phyloP scores from a whole-genome alignment of 1,140 invertebrate species.

The Neomicropteryx cornuta region DNA sequence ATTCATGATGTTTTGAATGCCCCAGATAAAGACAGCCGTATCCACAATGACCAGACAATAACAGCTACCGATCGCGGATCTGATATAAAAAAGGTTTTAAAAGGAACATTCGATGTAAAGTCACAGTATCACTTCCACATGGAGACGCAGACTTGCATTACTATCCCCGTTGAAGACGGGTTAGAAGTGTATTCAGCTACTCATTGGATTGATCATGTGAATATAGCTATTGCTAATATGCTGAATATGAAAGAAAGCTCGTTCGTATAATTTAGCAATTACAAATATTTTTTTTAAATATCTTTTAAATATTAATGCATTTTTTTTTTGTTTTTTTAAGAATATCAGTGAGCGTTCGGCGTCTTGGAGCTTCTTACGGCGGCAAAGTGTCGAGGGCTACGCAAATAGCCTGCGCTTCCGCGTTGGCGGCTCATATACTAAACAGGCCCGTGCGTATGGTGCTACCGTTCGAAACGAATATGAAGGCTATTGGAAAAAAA shows the following conservation, averaged over 20 bases:
- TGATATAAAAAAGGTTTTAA: slow-evolving; percentile 23
- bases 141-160: slow-evolving; percentile 51
- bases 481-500: slow-evolving; percentile 51
- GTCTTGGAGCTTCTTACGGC: slow-evolving; percentile 64
- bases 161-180: slow-evolving; percentile 47
- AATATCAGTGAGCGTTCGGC: slow-evolving; percentile 48
- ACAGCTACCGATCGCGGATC: slow-evolving; percentile 29
- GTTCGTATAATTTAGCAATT: slow-evolving; percentile 20
- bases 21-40: slow-evolving; percentile 21
- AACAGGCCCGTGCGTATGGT: slow-evolving; percentile 53
- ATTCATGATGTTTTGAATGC: slow-evolving; percentile 28
- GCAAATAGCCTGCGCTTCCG: slow-evolving; percentile 44
- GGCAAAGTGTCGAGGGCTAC: slow-evolving; percentile 48
- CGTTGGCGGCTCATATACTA: slow-evolving; percentile 47
- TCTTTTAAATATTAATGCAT: too few relatives aligned
- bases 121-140: slow-evolving; percentile 34
- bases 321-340: slow-evolving; percentile 27
- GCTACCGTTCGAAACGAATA: slow-evolving; percentile 52
- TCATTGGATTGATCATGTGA: slow-evolving; percentile 58
- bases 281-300: too few relatives aligned
- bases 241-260: slow-evolving; percentile 35
- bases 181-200: slow-evolving; percentile 47
- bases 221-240: slow-evolving; percentile 45
- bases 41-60: slow-evolving; percentile 17
- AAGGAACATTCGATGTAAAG: slow-evolving; percentile 26